Evolutionary conservation across 2,113 vertebrate genomes (phyloP).

Genomic region (Brachypodius melanocephalos): DNA sequence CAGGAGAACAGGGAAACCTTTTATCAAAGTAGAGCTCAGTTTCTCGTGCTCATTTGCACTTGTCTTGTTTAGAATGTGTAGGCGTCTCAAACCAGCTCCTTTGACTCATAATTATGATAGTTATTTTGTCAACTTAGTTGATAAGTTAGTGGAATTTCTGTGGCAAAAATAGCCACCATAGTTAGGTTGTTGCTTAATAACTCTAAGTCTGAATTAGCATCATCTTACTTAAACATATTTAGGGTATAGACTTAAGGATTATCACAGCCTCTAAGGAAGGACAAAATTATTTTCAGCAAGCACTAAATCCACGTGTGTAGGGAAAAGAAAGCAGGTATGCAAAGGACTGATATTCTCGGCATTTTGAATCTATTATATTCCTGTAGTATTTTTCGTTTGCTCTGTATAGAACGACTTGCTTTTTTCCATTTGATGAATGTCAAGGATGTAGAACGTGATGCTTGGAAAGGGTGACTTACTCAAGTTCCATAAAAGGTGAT

Average conservation of each 20-base stretch:
- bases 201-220: neutral
- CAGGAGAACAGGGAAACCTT: neutral
- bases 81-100: neutral
- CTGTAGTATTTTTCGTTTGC: neutral
- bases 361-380: neutral
- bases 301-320: neutral
- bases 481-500: neutral
- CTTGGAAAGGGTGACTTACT: neutral
- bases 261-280: neutral
- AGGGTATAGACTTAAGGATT: neutral
- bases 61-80: neutral
- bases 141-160: neutral
- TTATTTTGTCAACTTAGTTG: neutral
- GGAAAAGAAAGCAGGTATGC: neutral
- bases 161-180: neutral
- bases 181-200: neutral
- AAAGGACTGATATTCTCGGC: neutral
- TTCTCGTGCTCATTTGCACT: accelerated
- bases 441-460: neutral
- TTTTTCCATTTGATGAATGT: neutral
- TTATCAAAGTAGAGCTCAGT: neutral
- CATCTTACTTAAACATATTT: neutral
- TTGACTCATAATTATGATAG: neutral
- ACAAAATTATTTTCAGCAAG: neutral
- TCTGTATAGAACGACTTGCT: neutral